Conservation (phyloP, 1,140 invertebrate genomes). For the Drosophila nikananu region DNA sequence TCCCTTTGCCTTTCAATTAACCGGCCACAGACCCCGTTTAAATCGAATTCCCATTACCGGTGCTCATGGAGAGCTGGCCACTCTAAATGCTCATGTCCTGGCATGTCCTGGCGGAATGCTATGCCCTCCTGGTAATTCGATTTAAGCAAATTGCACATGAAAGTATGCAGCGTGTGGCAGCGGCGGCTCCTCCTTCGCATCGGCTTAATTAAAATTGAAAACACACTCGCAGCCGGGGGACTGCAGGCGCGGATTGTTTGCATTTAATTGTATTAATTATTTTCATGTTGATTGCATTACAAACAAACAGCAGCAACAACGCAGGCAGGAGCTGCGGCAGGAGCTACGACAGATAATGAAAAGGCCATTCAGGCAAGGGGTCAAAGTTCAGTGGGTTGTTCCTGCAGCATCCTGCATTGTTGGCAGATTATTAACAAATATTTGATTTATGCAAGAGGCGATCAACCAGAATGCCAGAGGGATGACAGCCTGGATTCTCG, state of each 20-base stretch:
- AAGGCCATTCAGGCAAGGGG: slow-evolving; percentile 27
- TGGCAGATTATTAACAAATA: slow-evolving; percentile 61
- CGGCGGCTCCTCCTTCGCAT: slow-evolving; percentile 10
- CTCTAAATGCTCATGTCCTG: slow-evolving; percentile 2
- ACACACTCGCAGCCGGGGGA: slow-evolving; percentile 7
- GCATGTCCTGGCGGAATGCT: slow-evolving; percentile 6
- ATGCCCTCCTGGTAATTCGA: slow-evolving; percentile 61
- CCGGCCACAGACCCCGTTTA: slow-evolving; percentile 1
- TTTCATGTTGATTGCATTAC: slow-evolving; percentile 78
- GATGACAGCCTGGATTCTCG: neutral
- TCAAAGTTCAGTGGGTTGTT: slow-evolving; percentile 13
- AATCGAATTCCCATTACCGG: slow-evolving; percentile 33
- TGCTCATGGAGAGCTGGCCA: slow-evolving; percentile 13
- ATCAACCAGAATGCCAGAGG: slow-evolving; percentile 20
- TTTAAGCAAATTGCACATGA: slow-evolving; percentile 70
- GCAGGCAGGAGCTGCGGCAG: no score
- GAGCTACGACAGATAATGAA: slow-evolving; percentile 13
- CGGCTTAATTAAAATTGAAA: slow-evolving; percentile 72
- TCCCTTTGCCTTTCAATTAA: slow-evolving; percentile 10
- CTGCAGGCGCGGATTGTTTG: slow-evolving; percentile 41
- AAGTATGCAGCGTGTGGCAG: slow-evolving; percentile 54
- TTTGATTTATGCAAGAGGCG: slow-evolving; percentile 65
- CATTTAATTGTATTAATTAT: slow-evolving; percentile 80
- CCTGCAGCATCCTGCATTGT: neutral
- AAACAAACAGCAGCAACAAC: slow-evolving; percentile 9